phyloP scores from a whole-genome alignment of 2,797 vertebrate species.

The Triplophysa bombifrons region DNA sequence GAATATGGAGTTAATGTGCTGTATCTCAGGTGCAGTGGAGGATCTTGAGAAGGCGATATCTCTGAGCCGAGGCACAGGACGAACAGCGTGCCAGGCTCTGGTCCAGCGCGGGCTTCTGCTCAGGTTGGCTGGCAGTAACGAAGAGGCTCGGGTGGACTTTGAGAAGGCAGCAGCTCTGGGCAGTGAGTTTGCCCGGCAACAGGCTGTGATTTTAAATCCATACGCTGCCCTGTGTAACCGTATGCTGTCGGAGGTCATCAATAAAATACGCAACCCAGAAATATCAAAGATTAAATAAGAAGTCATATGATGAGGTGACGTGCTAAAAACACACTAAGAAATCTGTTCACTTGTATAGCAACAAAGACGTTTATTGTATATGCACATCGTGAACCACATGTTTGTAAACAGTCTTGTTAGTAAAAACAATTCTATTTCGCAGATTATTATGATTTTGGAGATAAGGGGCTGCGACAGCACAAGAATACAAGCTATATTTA shows the following conservation, averaged over 20 bases:
- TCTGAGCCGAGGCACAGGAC: slow-evolving; percentile 79
- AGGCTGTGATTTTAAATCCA: slow-evolving; percentile 87
- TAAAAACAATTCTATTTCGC: neutral
- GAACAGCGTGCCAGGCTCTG: slow-evolving; percentile 83
- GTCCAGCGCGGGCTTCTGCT: slow-evolving; percentile 89
- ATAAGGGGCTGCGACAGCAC: neutral
- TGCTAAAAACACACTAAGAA: neutral
- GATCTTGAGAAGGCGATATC: slow-evolving; percentile 84
- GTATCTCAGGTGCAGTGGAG: slow-evolving; percentile 80
- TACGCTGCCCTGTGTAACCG: slow-evolving; percentile 96
- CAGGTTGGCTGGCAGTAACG: slow-evolving; percentile 74
- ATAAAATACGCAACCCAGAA: slow-evolving; percentile 77
- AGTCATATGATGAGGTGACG: no score
- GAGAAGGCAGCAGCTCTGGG: slow-evolving; percentile 83
- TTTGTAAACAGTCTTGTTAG: neutral
- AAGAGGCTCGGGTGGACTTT: slow-evolving; percentile 82
- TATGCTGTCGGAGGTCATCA: slow-evolving; percentile 88
- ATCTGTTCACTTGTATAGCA: neutral
- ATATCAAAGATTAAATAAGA: slow-evolving; percentile 57
- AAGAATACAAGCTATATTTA: neutral
- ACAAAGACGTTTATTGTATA: neutral
- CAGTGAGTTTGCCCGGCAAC: slow-evolving; percentile 86
- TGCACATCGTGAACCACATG: neutral
- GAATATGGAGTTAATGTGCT: neutral
- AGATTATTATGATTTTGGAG: neutral